A percentile compares a stretch with the other conserved stretches of the same genome.
phyloP scores from a whole-genome alignment of 2,888 invertebrate species.

The Ennomos quercinarius region DNA sequence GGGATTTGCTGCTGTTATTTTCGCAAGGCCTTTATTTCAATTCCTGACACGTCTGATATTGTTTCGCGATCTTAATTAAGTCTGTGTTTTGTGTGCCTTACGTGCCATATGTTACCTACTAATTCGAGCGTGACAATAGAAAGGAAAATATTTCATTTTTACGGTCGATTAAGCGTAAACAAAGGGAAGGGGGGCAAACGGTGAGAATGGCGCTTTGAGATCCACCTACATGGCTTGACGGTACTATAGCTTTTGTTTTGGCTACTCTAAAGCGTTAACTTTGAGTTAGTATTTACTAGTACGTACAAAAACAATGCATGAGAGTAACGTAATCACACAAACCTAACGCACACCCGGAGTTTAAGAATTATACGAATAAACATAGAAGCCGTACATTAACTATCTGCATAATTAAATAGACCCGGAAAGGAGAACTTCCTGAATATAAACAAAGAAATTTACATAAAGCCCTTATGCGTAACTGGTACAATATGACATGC shows the following conservation, averaged over 20 bases:
- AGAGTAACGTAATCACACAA: background rate
- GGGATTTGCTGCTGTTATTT: constrained; percentile 26
- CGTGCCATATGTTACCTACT: constrained; percentile 16
- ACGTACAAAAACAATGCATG: background rate
- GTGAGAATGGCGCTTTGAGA: constrained; percentile 16
- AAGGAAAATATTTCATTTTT: constrained; percentile 47
- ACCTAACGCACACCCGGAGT: background rate
- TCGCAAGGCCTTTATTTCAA: constrained; percentile 30
- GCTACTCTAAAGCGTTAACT: background rate
- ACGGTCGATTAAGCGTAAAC: constrained; percentile 55
- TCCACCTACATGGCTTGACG: background rate
- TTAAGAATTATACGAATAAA: background rate
- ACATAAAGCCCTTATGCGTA: constrained; percentile 29
- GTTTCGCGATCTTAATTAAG: constrained; percentile 30
- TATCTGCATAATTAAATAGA: constrained; percentile 21
- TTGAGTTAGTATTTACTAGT: background rate
- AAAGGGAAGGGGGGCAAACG: constrained; percentile 36
- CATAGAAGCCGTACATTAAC: constrained; percentile 9
- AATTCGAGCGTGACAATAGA: constrained; percentile 38
- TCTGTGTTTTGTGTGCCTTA: constrained; percentile 23
- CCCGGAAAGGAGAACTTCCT: constrained; percentile 23
- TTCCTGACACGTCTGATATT: constrained; percentile 33
- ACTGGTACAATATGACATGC: constrained; percentile 27
- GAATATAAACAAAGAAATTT: constrained; percentile 33
- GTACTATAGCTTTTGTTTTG: background rate